These are phyloP conservation scores for Drosophila cracens DNA, from an alignment of 2,888 invertebrate genomes.

Conservation along the genomic window DNA sequence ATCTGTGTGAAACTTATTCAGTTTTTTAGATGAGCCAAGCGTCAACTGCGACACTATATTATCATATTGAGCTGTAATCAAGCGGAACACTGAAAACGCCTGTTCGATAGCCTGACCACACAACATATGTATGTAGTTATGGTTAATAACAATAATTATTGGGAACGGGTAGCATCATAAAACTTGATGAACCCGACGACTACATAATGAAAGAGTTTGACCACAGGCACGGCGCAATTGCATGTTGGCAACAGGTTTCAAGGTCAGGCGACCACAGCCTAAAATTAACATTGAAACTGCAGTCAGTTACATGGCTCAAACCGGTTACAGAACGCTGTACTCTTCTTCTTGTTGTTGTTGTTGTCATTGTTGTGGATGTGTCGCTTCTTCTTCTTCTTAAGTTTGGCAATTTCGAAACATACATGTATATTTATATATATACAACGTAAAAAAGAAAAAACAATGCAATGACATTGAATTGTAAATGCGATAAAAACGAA, in stretches of 20 bases:
- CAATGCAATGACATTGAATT: slow-evolving; percentile 68
- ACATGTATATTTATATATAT: neutral
- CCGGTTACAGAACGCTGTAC: slow-evolving; percentile 49
- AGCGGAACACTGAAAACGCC: slow-evolving; percentile 28
- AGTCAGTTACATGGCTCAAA: slow-evolving; percentile 41
- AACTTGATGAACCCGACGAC: slow-evolving; percentile 51
- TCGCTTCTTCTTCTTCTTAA: slow-evolving; percentile 29
- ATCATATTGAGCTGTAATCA: slow-evolving; percentile 3
- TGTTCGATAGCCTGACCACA: slow-evolving; percentile 24
- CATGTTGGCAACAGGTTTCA: slow-evolving; percentile 43
- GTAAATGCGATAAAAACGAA: slow-evolving; percentile 64
- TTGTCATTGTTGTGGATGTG: neutral
- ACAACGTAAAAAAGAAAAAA: slow-evolving; percentile 24
- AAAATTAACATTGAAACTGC: slow-evolving; percentile 55
- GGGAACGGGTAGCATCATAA: slow-evolving; percentile 48
- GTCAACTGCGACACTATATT: neutral
- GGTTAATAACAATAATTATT: slow-evolving; percentile 60
- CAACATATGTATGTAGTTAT: slow-evolving; percentile 20
- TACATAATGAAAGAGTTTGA: slow-evolving; percentile 53
- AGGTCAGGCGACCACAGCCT: slow-evolving; percentile 55
- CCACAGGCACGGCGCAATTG: slow-evolving; percentile 40
- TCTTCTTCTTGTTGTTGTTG: neutral
- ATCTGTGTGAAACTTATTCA: neutral
- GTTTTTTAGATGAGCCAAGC: neutral
- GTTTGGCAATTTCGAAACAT: slow-evolving; percentile 51